Percentiles rank a stretch among this genome's conserved stretches.
These are phyloP conservation scores for Halcyon leucocephala DNA, from an alignment of 2,797 vertebrate genomes.

Conservation along the genomic window DNA sequence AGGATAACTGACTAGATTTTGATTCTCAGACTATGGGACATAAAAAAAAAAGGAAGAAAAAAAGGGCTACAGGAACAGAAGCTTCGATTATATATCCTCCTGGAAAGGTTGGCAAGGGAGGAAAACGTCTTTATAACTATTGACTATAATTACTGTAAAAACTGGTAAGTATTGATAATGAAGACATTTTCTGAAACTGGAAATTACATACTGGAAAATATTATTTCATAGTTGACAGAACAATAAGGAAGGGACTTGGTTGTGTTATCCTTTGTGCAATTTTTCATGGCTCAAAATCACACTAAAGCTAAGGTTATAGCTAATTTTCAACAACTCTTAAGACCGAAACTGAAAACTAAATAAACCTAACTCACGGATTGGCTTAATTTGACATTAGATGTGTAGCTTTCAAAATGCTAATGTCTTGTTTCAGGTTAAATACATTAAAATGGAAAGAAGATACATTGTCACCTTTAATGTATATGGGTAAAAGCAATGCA, in stretches of 20 bases:
- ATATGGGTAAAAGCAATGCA: neutral
- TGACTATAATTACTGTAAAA: neutral
- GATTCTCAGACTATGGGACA: neutral
- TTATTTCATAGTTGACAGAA: neutral
- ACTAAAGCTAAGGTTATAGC: neutral
- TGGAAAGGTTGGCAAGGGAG: neutral
- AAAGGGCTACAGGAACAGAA: neutral
- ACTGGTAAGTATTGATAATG: neutral
- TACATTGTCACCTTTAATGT: slow-evolving; percentile 11
- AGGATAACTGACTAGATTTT: neutral
- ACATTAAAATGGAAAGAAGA: slow-evolving; percentile 6
- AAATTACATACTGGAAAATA: neutral
- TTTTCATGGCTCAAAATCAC: neutral
- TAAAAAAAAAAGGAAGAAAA: too few relatives aligned
- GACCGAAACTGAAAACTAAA: neutral
- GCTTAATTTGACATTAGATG: neutral
- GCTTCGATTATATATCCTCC: neutral
- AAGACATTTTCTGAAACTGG: neutral
- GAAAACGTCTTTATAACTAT: neutral
- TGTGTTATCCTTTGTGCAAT: neutral
- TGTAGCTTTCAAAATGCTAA: neutral
- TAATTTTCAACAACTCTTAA: neutral
- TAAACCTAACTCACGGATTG: neutral
- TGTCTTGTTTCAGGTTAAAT: neutral
- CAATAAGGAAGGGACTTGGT: neutral